A percentile compares a stretch with the other conserved stretches of the same genome.
phyloP scores from a whole-genome alignment of 2,113 vertebrate genomes.

The Albula goreensis region DNA sequence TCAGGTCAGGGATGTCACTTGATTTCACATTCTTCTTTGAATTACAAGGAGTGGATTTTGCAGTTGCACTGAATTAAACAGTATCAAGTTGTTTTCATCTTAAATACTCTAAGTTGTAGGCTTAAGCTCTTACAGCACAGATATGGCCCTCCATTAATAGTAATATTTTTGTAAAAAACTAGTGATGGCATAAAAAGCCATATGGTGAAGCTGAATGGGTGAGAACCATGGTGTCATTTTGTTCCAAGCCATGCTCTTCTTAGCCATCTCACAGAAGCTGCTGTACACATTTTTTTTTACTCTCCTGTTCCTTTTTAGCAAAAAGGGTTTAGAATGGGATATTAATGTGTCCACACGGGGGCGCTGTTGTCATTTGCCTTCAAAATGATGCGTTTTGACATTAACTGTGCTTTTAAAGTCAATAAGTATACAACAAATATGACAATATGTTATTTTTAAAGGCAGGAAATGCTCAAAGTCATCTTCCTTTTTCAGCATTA shows the following conservation, averaged over 20 bases:
- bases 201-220: neutral
- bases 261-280: neutral
- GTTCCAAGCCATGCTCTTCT: neutral
- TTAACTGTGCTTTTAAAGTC: constrained; percentile 11
- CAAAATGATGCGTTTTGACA: neutral
- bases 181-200: neutral
- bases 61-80: neutral
- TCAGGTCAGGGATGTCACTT: neutral
- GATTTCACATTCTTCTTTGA: neutral
- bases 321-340: neutral
- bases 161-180: neutral
- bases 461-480: neutral
- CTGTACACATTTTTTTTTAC: neutral
- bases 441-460: constrained; percentile 23
- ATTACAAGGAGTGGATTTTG: neutral
- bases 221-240: neutral
- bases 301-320: neutral
- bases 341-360: constrained; percentile 20
- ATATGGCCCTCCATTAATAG: neutral
- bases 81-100: neutral
- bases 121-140: neutral
- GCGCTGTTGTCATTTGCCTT: constrained; percentile 25
- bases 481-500: constrained; percentile 18
- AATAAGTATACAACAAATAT: constrained; percentile 14
- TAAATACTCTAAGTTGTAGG: neutral